Conservation (phyloP, 2,888 invertebrate genomes). For the Endomychus coccineus region DNA sequence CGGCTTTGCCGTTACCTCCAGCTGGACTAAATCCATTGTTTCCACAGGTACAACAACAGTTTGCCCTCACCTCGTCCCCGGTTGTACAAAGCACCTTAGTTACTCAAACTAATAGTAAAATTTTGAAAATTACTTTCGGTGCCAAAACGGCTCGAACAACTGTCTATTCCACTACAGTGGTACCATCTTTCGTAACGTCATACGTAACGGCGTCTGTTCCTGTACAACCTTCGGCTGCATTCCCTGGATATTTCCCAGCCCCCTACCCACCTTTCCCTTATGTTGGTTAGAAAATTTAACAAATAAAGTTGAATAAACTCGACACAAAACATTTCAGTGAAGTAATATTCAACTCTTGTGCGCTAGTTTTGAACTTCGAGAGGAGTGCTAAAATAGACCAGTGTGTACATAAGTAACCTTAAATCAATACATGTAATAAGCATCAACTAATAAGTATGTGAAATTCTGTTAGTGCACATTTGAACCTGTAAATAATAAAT, state of each 20-base stretch:
- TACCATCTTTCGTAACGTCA: conserved; percentile 76
- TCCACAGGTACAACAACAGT: conserved; percentile 57
- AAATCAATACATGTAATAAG: too few relatives aligned
- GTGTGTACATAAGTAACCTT: too few relatives aligned
- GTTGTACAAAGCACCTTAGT: conserved; percentile 73
- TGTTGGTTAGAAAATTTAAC: conserved; percentile 52
- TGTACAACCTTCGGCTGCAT: conserved; percentile 59
- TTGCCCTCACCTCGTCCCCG: conserved; percentile 70
- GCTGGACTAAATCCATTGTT: conserved; percentile 30
- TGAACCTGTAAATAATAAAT: too few relatives aligned
- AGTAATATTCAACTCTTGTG: too few relatives aligned
- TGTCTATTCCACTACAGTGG: conserved; percentile 72
- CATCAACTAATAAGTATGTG: too few relatives aligned
- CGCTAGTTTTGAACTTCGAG: too few relatives aligned
- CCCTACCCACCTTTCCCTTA: conserved; percentile 70
- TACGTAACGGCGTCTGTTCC: conserved; percentile 75
- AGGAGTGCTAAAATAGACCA: too few relatives aligned
- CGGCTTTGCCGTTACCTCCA: conserved; percentile 43
- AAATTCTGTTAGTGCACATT: too few relatives aligned
- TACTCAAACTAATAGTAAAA: conserved; percentile 71
- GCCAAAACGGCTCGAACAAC: conserved; percentile 85
- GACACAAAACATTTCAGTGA: too few relatives aligned
- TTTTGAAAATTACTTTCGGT: conserved; percentile 82
- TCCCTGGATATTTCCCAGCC: conserved; percentile 70
- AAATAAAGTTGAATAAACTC: not conserved